phyloP scores from a whole-genome alignment of 2,113 vertebrate genomes.

The Cygnus atratus region DNA sequence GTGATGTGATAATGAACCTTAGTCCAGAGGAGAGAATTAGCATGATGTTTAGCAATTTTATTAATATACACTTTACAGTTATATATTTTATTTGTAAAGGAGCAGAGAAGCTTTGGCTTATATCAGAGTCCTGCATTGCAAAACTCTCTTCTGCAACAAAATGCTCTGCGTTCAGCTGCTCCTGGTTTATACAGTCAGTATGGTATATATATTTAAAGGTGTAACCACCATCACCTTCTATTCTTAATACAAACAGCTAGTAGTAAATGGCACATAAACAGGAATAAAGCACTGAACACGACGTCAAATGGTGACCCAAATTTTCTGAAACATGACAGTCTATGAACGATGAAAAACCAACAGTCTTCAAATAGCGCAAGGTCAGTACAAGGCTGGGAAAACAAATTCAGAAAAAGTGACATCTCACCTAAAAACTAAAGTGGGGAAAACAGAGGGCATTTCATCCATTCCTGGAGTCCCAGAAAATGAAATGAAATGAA shows the following conservation, averaged over 20 bases:
- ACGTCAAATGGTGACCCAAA: neutral
- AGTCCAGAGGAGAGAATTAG: neutral
- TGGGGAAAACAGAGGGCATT: neutral
- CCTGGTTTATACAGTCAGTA: neutral
- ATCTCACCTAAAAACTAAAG: neutral
- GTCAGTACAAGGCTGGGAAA: neutral
- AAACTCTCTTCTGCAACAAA: neutral
- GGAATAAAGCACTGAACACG: neutral
- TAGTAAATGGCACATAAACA: accelerated
- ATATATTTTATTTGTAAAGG: neutral
- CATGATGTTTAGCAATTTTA: neutral
- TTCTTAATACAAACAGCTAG: neutral
- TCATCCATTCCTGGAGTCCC: neutral
- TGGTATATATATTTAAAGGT: neutral
- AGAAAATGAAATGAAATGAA: neutral
- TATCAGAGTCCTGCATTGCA: neutral
- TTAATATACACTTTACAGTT: neutral
- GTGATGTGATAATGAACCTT: neutral
- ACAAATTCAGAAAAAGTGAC: neutral
- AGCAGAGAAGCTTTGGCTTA: neutral
- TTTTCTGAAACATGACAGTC: no score
- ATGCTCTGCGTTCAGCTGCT: neutral
- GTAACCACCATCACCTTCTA: neutral
- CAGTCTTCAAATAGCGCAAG: neutral
- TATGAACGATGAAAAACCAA: neutral